These are phyloP conservation scores for Brachionus asplanchnoidis DNA, from an alignment of 1,140 invertebrate genomes.

Conservation along the genomic window DNA sequence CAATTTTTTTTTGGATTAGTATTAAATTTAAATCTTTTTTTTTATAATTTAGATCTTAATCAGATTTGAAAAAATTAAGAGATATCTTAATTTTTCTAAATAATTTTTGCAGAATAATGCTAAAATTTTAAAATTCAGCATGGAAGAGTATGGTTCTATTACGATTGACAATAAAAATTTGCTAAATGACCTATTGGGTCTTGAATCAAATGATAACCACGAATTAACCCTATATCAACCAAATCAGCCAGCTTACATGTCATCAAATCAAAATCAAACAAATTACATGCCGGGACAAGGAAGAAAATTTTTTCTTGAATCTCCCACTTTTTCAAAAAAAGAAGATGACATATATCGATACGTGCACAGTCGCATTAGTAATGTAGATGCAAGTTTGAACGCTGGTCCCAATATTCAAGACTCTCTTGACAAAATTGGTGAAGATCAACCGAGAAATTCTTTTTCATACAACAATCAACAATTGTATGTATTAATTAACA, in stretches of 20 bases:
- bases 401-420: not conserved
- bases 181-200: slow-evolving; percentile 9
- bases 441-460: not conserved
- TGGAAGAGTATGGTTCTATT: slow-evolving; percentile 27
- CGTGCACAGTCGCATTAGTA: slow-evolving; percentile 38
- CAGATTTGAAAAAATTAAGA: not conserved
- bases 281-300: not conserved
- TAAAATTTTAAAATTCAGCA: slow-evolving; percentile 6
- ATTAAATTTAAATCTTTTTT: not conserved
- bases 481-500: not conserved
- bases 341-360: slow-evolving; percentile 41
- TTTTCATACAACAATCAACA: not conserved
- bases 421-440: not conserved
- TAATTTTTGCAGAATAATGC: not conserved
- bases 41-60: not conserved
- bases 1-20: not conserved
- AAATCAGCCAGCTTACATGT: not conserved
- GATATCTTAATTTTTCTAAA: not conserved
- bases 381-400: not conserved
- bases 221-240: slow-evolving; percentile 1
- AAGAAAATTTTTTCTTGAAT: slow-evolving; percentile 16
- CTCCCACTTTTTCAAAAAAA: slow-evolving; percentile 8
- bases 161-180: slow-evolving; percentile 41
- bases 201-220: slow-evolving; percentile 3
- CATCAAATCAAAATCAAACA: not conserved